Base-by-base conservation (phyloP, 2,113 vertebrate genomes). In the Rhabdornis inornatus region DNA sequence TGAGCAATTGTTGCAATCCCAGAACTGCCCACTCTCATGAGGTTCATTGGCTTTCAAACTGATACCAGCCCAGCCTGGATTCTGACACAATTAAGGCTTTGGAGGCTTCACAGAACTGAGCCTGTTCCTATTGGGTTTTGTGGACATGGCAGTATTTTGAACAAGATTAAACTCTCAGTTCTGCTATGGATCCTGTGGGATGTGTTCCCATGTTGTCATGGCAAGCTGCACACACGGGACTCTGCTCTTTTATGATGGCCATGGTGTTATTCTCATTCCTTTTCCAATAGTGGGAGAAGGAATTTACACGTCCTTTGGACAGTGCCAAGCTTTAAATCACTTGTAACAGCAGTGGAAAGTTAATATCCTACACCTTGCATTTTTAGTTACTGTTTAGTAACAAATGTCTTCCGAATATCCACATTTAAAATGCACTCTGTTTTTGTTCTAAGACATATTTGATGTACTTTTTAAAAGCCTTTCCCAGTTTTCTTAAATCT, bases 31-130 rank as follows among this genome's bases (percentile, higher is more conserved):
- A 15, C 33, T 42, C 42, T 47, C 57, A 8, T 12, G 35, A 30
- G 0, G 0, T 74, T 60, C 89, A 45, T 77, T 87, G 47, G 23
- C 25, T 91, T 66, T 49, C 59, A 77, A 69, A 74, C 5, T 50
- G 63, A 35, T 1, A 7, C 17, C 0, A 0, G 49, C 20, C 10
- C 42, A 59, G 56, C 19, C 23, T n/a, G 66, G 42, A 13, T 14
- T 56, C 20, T 52, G n/a, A 30, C 28, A 70, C 47, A 90, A 61
- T 74, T 49, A 45, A 81, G 20, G 27, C 42, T 42, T 53, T 87
- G 0, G 12, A 45, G 27, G 6, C 42, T 35, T 81, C 68, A 23
- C 17, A 69, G 82, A 76, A 49, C 35, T 24, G 22, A 83, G 7
- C 27, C 31, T 71, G 56, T 79, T 86, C 30, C 22, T 47, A 0